These are phyloP conservation scores for Actenoides lindsayi DNA, from an alignment of 2,113 vertebrate species.

Conservation along the genomic window DNA sequence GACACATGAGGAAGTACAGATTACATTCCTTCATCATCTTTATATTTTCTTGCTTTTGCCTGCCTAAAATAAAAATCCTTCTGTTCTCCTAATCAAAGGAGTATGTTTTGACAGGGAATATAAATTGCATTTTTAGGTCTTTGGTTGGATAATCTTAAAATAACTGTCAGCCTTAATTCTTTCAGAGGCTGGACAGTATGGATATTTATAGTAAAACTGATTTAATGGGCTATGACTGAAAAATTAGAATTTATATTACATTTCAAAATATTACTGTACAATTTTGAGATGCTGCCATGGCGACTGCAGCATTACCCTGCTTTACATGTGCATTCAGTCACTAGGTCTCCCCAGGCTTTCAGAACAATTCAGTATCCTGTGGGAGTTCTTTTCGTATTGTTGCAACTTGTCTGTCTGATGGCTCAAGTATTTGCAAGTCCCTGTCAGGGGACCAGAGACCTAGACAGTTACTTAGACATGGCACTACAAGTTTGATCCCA, in stretches of 20 bases:
- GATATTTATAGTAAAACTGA: constrained; percentile 58
- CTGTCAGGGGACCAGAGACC: background rate
- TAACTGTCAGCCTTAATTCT: constrained; percentile 8
- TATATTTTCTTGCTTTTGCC: background rate
- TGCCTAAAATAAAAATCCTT: background rate
- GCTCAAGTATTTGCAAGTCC: background rate
- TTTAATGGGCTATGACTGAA: constrained; percentile 49
- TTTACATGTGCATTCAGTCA: background rate
- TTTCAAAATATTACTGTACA: constrained; percentile 57
- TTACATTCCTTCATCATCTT: background rate
- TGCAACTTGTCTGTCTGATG: background rate
- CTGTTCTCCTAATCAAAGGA: background rate
- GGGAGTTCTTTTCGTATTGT: background rate
- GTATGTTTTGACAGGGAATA: constrained; percentile 11
- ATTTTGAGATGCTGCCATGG: constrained; percentile 54
- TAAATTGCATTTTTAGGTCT: constrained; percentile 18
- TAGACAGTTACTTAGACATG: background rate
- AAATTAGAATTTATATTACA: constrained; percentile 57
- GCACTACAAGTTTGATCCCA: background rate
- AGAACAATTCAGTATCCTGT: background rate
- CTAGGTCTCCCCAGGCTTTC: constrained; percentile 19
- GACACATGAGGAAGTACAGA: background rate
- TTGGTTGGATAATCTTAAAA: constrained; percentile 45
- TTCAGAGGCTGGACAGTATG: background rate
- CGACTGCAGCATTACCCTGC: constrained; percentile 5